Percentiles rank a stretch among this genome's conserved stretches.
Conservation (phyloP, 2,113 vertebrate species). For the Xenopus laevis region DNA sequence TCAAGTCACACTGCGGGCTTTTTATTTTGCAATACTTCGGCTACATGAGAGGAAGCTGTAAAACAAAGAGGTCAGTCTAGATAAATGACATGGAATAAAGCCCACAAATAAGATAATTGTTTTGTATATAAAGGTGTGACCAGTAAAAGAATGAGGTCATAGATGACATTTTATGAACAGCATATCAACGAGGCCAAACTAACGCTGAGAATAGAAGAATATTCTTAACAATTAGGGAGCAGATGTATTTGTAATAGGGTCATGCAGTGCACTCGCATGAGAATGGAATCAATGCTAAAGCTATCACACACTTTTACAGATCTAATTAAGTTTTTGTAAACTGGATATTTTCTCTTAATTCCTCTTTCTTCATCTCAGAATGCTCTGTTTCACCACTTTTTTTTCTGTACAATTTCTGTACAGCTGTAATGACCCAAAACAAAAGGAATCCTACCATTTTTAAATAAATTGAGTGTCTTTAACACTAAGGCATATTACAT, state of each 20-base stretch:
- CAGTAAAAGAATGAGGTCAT: constrained; percentile 28
- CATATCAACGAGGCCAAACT: constrained; percentile 49
- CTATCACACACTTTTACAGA: constrained; percentile 27
- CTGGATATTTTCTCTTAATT: constrained; percentile 17
- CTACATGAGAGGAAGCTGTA: constrained; percentile 36
- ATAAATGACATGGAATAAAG: constrained; percentile 42
- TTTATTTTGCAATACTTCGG: constrained; percentile 42
- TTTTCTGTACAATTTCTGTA: too few species aligned
- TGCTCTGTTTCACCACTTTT: too few species aligned
- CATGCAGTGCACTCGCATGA: constrained; percentile 35
- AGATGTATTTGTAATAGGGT: constrained; percentile 22
- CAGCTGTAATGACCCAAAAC: too few species aligned
- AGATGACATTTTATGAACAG: constrained; percentile 31
- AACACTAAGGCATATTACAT: too few species aligned
- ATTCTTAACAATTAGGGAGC: constrained; percentile 48
- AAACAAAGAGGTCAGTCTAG: constrained; percentile 43
- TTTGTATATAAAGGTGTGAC: constrained; percentile 42
- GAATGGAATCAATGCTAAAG: constrained; percentile 19
- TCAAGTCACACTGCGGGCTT: constrained; percentile 38
- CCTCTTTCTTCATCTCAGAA: too few species aligned
- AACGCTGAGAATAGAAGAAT: constrained; percentile 46
- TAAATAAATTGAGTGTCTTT: too few species aligned
- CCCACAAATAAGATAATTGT: constrained; percentile 45
- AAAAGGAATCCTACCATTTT: too few species aligned
- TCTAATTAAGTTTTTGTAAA: constrained; percentile 41